phyloP scores from a whole-genome alignment of 2,888 invertebrate species.

The Boloria euphrosyne region DNA sequence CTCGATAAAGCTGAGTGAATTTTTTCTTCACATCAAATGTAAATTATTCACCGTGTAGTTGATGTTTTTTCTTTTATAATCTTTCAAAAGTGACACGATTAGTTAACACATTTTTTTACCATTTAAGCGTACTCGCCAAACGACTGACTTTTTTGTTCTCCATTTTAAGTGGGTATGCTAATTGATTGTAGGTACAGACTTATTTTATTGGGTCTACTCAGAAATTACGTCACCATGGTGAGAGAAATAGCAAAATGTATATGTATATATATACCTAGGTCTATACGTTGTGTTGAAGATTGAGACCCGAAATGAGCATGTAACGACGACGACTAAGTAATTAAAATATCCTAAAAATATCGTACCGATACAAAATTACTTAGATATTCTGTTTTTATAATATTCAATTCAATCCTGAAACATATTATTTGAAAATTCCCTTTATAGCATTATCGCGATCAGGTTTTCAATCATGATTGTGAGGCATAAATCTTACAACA shows the following conservation, averaged over 20 bases:
- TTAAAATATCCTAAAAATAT: not conserved
- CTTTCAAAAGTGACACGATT: conserved; percentile 19
- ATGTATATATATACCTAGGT: too few relatives aligned
- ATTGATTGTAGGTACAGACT: conserved; percentile 21
- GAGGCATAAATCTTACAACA: too few relatives aligned
- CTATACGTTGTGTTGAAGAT: conserved; percentile 5
- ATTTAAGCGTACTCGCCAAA: conserved; percentile 25
- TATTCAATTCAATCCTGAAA: too few relatives aligned
- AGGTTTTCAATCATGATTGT: too few relatives aligned
- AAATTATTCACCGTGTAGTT: conserved; percentile 28
- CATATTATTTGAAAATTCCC: too few relatives aligned
- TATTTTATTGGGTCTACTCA: conserved; percentile 4
- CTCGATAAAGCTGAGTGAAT: conserved; percentile 22
- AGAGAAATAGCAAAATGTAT: conserved; percentile 6
- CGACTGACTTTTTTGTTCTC: conserved; percentile 25
- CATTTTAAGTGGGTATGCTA: conserved; percentile 30
- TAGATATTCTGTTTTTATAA: too few relatives aligned
- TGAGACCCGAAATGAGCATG: conserved; percentile 2
- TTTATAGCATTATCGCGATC: too few relatives aligned
- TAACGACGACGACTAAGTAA: too few relatives aligned
- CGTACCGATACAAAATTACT: too few relatives aligned
- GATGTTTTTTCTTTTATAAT: conserved; percentile 20
- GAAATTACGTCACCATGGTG: conserved; percentile 6
- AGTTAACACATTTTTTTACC: conserved; percentile 21
- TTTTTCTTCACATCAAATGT: conserved; percentile 29